Conservation (phyloP, 2,888 invertebrate genomes). For the Salpingus planirostris region DNA sequence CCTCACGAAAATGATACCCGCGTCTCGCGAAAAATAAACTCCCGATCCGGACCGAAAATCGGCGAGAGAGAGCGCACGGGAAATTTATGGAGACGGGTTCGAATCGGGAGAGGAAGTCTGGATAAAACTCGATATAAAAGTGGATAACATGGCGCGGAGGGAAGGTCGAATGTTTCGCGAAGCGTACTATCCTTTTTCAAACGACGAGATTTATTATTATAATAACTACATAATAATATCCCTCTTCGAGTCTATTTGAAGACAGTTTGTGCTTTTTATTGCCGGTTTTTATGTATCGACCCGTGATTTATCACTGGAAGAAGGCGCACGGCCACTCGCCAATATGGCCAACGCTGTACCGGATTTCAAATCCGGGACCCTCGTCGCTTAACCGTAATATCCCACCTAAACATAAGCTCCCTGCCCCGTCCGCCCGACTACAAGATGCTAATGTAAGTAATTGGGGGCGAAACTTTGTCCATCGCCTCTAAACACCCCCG, state of each 20-base stretch:
- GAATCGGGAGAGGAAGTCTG: constrained; percentile 22
- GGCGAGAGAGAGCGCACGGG: constrained; percentile 16
- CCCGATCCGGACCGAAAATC: no score
- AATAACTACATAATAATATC: constrained; percentile 37
- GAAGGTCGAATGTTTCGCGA: constrained; percentile 30
- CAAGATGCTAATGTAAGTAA: no score
- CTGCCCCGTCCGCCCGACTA: no score
- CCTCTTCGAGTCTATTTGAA: constrained; percentile 27
- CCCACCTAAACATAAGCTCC: no score
- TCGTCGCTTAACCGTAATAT: no score
- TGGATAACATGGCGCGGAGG: constrained; percentile 27
- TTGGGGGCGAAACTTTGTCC: no score
- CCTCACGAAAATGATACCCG: constrained; percentile 19
- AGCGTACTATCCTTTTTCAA: constrained; percentile 29
- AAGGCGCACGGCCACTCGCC: no score
- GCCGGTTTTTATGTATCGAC: constrained; percentile 12
- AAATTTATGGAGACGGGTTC: constrained; percentile 29
- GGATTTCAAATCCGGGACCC: no score
- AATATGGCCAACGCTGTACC: no score
- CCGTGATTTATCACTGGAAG: no score
- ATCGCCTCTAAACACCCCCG: no score
- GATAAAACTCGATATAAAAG: constrained; percentile 29
- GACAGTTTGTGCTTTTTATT: constrained; percentile 28
- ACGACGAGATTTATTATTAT: constrained; percentile 33
- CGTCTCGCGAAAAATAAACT: constrained; percentile 25